Evolutionary conservation across 2,113 vertebrate species (phyloP).

Genomic region (Stegostoma tigrinum): DNA sequence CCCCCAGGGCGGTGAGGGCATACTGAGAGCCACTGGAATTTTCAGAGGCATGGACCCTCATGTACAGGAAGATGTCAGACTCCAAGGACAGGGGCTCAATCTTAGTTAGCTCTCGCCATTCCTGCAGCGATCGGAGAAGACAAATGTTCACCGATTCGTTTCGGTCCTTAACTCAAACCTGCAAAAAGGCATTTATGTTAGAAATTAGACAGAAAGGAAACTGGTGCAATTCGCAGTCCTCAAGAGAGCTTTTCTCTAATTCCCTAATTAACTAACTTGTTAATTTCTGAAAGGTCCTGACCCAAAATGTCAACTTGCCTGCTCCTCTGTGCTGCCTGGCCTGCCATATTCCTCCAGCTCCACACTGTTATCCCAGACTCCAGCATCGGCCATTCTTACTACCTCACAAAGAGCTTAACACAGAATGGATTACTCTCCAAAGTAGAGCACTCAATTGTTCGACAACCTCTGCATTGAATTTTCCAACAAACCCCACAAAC

Average conservation of each 20-base stretch:
- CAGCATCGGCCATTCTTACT: too few species aligned
- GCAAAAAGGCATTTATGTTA: neutral
- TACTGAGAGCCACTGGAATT: conserved; percentile 77
- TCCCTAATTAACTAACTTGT: too few species aligned
- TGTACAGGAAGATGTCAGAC: rapidly evolving
- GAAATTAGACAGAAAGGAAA: neutral
- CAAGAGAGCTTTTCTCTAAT: neutral
- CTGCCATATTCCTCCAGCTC: too few species aligned
- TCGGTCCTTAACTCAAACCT: neutral
- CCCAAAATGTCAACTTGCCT: too few species aligned
- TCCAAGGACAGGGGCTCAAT: neutral
- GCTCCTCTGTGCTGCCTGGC: too few species aligned
- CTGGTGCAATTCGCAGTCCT: neutral
- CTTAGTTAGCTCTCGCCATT: neutral
- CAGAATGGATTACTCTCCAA: neutral
- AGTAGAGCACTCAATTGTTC: too few species aligned
- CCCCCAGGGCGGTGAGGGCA: conserved; percentile 79
- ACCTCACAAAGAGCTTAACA: too few species aligned
- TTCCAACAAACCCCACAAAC: neutral
- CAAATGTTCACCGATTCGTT: neutral
- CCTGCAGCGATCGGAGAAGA: neutral
- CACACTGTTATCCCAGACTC: too few species aligned
- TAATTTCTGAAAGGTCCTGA: too few species aligned
- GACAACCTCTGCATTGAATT: neutral
- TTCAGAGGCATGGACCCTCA: conserved; percentile 55